phyloP scores from a whole-genome alignment of 2,113 vertebrate species.

The Vimba vimba region DNA sequence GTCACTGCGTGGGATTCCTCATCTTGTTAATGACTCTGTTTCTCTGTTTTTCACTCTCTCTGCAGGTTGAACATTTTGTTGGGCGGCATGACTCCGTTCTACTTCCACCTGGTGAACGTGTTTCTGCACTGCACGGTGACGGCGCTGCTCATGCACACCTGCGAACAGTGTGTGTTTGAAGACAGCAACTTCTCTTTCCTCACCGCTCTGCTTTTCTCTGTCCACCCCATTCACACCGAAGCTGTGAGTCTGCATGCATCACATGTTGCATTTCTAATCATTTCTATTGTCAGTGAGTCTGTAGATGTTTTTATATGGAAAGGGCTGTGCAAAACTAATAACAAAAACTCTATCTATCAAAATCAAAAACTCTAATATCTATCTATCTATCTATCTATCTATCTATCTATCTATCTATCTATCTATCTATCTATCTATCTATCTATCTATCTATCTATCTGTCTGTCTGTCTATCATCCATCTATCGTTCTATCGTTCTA shows the following conservation, averaged over 20 bases:
- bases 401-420: neutral
- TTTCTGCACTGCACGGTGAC: constrained; percentile 87
- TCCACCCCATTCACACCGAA: constrained; percentile 95
- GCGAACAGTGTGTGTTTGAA: constrained; percentile 84
- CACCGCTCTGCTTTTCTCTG: constrained; percentile 88
- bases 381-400: neutral
- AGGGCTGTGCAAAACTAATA: neutral
- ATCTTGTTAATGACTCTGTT: neutral
- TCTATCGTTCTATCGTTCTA: no score
- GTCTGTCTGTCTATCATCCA: no score
- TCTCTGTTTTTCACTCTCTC: constrained; percentile 25
- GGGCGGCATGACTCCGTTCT: constrained; percentile 88
- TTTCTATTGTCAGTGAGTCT: neutral
- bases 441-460: no score
- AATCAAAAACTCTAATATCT: no score
- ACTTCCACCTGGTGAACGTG: constrained; percentile 91
- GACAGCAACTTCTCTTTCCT: constrained; percentile 82
- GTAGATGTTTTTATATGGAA: neutral
- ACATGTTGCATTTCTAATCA: neutral
- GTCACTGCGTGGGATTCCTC: neutral
- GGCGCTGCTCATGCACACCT: constrained; percentile 87
- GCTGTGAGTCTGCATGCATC: constrained; percentile 82
- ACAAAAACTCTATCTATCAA: neutral
- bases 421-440: neutral
- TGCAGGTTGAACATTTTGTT: constrained; percentile 89